Evolutionary conservation across 2,797 vertebrate species (phyloP), one percentile per base, ranked within the genome.

Genomic region (Phoeniculus purpureus): DNA sequence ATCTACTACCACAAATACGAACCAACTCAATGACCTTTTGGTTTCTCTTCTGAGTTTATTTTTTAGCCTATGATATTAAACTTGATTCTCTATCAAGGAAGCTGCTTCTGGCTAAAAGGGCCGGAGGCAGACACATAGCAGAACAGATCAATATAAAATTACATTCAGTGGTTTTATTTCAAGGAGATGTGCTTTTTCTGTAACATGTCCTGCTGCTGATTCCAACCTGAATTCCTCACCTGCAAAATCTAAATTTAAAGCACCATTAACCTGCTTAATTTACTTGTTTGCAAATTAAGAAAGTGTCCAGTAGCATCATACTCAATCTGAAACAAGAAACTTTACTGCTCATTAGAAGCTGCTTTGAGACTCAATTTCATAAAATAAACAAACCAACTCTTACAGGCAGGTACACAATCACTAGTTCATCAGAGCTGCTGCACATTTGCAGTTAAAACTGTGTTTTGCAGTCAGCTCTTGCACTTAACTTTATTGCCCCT

Each of bases 371-470:
- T 82, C 67, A 15, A 37, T 72, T 91, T 50, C 83, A 58, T 55
- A 62, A 85, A 2, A 68, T 81, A 93, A 95, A 95, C 94, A 95
- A 92, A 73, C 91, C 81, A 67, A 61, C 74, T 65, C 75, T 88
- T 87, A 29, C 32, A 92, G 65, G 23, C n/a, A 76, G 72, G 78
- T 80, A 55, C 58, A 85, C 90, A 92, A 91, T 32, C 45, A 65
- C 83, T 31, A 71, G 81, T 68, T 96, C 78, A 81, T 82, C 90
- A 86, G 58, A 80, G 79, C 51, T 73, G 71, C 85, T 55, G 20
- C 77, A 88, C 60, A 67, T 73, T 45, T 60, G 67, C 80, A 67
- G 85, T 81, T 76, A 71, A 84, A 90, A 65, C 60, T 54, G 47
- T 11, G 31, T n/a, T 84, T 37, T 67, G 72, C 72, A 76, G 72